Evolutionary conservation across 2,888 invertebrate genomes (phyloP).

Genomic region (Lasiommata megera): DNA sequence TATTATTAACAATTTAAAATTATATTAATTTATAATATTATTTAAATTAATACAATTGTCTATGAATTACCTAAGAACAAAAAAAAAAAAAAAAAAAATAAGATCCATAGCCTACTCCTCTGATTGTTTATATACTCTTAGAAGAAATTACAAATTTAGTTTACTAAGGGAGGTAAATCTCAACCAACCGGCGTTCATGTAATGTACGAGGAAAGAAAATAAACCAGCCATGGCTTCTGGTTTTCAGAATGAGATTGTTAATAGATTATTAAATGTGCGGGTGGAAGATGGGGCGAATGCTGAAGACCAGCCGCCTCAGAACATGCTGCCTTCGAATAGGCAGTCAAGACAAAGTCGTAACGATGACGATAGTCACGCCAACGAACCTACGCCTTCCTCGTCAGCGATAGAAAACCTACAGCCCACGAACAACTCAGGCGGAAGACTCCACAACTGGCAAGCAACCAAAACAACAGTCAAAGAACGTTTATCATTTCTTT

Average conservation of each 20-base stretch:
- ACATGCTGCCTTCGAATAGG: slow-evolving; percentile 77
- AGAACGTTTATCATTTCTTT: slow-evolving; percentile 85
- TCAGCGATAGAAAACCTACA: slow-evolving; percentile 64
- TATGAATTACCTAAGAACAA: too few species aligned
- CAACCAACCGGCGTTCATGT: slow-evolving; percentile 39
- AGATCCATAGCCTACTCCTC: too few species aligned
- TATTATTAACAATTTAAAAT: too few species aligned
- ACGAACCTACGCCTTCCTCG: slow-evolving; percentile 54
- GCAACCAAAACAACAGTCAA: slow-evolving; percentile 88
- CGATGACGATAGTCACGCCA: slow-evolving; percentile 60
- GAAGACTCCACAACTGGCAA: slow-evolving; percentile 84
- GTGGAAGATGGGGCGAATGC: slow-evolving; percentile 59
- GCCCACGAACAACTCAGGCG: slow-evolving; percentile 67
- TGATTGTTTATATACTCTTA: too few species aligned
- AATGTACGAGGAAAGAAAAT: slow-evolving; percentile 40
- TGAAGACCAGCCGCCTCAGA: slow-evolving; percentile 71
- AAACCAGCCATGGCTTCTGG: slow-evolving; percentile 62
- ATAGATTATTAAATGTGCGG: slow-evolving; percentile 61
- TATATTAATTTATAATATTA: too few species aligned
- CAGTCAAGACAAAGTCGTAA: slow-evolving; percentile 54
- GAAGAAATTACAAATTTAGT: not conserved
- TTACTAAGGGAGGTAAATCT: not conserved
- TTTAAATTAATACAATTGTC: too few species aligned
- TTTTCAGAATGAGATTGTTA: slow-evolving; percentile 68
- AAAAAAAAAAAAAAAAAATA: too few species aligned